Evolutionary conservation across 2,888 invertebrate species (phyloP).

Genomic region (Metellina segmentata): DNA sequence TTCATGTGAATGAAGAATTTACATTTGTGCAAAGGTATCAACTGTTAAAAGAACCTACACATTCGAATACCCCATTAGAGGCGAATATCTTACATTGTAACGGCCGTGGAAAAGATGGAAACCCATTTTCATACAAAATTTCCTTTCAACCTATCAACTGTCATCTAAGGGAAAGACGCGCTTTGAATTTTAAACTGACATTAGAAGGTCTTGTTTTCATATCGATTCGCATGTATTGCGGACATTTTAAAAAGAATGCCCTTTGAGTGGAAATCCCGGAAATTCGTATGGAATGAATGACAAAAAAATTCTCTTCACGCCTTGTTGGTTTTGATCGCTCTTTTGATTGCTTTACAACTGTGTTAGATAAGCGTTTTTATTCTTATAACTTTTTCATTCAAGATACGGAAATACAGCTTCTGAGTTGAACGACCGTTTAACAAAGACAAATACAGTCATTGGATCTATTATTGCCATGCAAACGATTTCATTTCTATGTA

Average conservation of each 20-base stretch:
- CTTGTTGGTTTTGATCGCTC: constrained; percentile 34
- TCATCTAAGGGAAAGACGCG: background rate
- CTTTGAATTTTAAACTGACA: background rate
- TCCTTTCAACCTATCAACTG: background rate
- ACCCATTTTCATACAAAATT: background rate
- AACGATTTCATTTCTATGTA: background rate
- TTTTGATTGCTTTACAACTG: constrained; percentile 29
- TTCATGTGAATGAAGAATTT: too few relatives aligned
- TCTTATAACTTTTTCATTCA: background rate
- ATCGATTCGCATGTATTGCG: background rate
- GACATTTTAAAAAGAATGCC: background rate
- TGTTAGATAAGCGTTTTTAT: background rate
- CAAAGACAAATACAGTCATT: background rate
- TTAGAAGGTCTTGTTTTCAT: background rate
- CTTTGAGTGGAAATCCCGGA: constrained; percentile 23
- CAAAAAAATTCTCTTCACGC: constrained; percentile 28
- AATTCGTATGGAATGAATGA: background rate
- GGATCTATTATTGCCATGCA: background rate
- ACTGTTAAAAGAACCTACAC: background rate
- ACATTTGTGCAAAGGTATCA: background rate
- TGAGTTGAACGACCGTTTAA: constrained; percentile 43
- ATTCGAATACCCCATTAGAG: background rate
- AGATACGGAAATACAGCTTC: constrained; percentile 21
- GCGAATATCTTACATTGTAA: background rate
- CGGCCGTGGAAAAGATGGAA: background rate